Conservation (phyloP, 2,888 invertebrate genomes). For the Omphaloscelis lunosa region DNA sequence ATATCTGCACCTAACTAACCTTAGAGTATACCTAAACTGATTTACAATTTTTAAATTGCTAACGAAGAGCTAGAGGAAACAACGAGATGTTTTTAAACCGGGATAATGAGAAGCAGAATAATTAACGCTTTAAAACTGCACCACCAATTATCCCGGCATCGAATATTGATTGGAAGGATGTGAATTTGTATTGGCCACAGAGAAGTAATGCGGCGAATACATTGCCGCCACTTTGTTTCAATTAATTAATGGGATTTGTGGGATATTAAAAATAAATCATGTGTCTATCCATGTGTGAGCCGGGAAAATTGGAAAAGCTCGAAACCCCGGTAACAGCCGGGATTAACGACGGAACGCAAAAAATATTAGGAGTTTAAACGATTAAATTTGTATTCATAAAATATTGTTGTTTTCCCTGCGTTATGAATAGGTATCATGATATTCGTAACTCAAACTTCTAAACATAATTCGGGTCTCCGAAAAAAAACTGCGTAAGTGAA, state of each 20-base stretch:
- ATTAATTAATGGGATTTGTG: constrained; percentile 36
- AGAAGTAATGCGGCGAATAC: constrained; percentile 37
- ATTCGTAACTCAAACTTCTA: neutral
- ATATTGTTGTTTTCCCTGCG: constrained; percentile 5
- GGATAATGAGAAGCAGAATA: constrained; percentile 3
- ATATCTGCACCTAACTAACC: neutral
- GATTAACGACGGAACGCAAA: constrained; percentile 42
- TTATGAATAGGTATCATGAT: neutral
- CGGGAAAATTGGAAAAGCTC: constrained; percentile 46
- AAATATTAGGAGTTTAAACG: constrained; percentile 36
- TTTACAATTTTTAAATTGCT: neutral
- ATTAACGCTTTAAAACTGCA: constrained; percentile 38
- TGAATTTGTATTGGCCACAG: constrained; percentile 43
- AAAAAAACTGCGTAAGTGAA: neutral
- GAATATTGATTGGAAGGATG: constrained; percentile 42
- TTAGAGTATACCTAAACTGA: no score
- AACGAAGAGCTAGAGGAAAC: neutral
- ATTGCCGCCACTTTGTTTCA: constrained; percentile 44
- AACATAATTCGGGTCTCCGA: neutral
- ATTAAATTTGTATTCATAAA: constrained; percentile 47
- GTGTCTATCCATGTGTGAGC: constrained; percentile 27
- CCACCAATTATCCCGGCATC: constrained; percentile 24
- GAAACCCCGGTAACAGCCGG: constrained; percentile 37
- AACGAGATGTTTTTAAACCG: neutral
- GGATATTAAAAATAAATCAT: constrained; percentile 49